Evolutionary conservation across 2,113 vertebrate species (phyloP).

Genomic region (Rana temporaria): DNA sequence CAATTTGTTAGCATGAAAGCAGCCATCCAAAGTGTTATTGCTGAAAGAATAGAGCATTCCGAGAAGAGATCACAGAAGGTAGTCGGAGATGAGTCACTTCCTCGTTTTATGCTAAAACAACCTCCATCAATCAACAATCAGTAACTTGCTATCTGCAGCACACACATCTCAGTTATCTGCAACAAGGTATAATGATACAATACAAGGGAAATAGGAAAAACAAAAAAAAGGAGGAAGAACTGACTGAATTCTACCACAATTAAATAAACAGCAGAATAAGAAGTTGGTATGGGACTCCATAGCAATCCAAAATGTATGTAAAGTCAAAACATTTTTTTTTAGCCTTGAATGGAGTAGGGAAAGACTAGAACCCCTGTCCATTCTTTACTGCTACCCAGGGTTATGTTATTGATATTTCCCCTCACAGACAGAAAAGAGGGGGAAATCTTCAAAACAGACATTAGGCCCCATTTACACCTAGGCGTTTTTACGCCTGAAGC

Average conservation of each 20-base stretch:
- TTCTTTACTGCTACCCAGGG: too few relatives aligned
- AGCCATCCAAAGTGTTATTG: neutral
- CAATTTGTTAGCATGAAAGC: too few relatives aligned
- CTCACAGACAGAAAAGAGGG: too few relatives aligned
- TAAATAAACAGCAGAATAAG: neutral
- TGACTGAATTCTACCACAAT: neutral
- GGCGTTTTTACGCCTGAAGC: too few relatives aligned
- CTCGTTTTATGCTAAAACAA: neutral
- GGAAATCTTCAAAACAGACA: too few relatives aligned
- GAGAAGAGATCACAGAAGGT: neutral
- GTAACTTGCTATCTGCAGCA: neutral
- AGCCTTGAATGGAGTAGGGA: too few relatives aligned
- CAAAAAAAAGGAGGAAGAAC: neutral
- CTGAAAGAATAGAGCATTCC: neutral
- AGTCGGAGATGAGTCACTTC: neutral
- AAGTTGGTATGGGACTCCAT: too few relatives aligned
- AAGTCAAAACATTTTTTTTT: too few relatives aligned
- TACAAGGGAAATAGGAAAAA: neutral
- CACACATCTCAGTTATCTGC: neutral
- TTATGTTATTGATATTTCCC: too few relatives aligned
- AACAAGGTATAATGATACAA: slow-evolving; percentile 1
- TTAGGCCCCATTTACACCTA: too few relatives aligned
- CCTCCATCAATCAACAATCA: slow-evolving; percentile 3
- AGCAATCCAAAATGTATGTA: too few relatives aligned
- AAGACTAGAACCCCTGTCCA: too few relatives aligned